phyloP scores from a whole-genome alignment of 2,797 vertebrate genomes.

The Chloroceryle amazona region DNA sequence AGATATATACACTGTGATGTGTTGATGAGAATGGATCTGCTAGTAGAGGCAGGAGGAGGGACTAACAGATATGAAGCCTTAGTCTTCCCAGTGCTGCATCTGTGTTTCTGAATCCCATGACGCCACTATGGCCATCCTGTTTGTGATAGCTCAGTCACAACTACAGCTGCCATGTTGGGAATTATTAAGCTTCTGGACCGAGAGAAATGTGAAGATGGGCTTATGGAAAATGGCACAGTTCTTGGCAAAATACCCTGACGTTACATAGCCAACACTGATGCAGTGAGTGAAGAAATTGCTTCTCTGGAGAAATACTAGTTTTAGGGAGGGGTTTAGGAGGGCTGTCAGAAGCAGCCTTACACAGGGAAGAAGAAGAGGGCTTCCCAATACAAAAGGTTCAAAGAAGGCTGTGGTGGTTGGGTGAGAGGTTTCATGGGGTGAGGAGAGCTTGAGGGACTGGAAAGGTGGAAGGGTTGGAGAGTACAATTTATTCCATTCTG shows the following conservation, averaged over 20 bases:
- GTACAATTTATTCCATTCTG: background rate
- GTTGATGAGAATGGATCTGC: background rate
- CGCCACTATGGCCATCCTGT: background rate
- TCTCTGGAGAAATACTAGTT: conserved; percentile 27
- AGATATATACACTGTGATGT: background rate
- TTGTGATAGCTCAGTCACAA: background rate
- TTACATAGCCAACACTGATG: background rate
- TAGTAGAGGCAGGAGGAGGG: background rate
- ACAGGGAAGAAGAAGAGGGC: background rate
- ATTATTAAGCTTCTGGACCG: background rate
- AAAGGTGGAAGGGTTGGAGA: background rate
- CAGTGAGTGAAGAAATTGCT: background rate
- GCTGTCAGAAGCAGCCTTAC: background rate
- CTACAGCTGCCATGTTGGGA: fast-evolving
- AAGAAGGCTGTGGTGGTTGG: background rate
- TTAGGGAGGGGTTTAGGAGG: conserved; percentile 2
- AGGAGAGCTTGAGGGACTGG: background rate
- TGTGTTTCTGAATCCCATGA: background rate
- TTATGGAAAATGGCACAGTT: conserved; percentile 23
- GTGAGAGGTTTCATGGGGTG: background rate
- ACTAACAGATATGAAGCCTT: background rate
- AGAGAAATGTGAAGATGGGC: background rate
- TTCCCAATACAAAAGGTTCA: background rate
- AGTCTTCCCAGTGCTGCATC: fast-evolving
- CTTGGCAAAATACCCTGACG: conserved; percentile 12